These are phyloP conservation scores for Boulengeromyrus knoepffleri DNA, from an alignment of 2,113 vertebrate genomes.

Conservation along the genomic window DNA sequence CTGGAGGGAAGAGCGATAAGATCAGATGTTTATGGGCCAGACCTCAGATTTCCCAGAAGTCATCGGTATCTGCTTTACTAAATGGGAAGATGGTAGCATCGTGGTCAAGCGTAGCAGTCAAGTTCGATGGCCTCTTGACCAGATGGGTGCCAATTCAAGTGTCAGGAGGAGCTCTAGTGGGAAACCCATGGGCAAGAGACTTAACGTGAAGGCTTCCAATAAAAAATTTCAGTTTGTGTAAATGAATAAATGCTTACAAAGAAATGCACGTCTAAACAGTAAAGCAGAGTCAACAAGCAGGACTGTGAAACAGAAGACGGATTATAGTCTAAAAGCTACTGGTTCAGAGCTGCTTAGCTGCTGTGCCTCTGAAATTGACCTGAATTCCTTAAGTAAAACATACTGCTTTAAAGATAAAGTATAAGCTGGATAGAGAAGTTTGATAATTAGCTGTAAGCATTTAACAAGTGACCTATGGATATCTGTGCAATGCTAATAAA, in stretches of 20 bases:
- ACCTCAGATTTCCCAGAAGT: neutral
- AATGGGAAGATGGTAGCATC: neutral
- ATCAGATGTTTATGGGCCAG: slow-evolving; percentile 11
- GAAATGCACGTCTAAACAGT: neutral
- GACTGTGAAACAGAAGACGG: neutral
- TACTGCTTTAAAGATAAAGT: neutral
- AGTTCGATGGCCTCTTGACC: neutral
- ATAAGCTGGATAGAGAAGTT: neutral
- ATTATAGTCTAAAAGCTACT: neutral
- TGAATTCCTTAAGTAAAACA: neutral
- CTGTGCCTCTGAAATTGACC: neutral
- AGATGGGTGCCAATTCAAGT: neutral
- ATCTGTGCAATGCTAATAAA: neutral
- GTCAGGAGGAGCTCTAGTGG: neutral
- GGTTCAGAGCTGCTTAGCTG: neutral
- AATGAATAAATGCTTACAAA: neutral
- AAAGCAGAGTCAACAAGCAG: neutral
- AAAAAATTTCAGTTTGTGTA: neutral
- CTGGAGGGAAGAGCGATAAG: slow-evolving; percentile 51
- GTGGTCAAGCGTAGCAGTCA: neutral
- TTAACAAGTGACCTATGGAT: neutral
- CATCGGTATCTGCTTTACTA: neutral
- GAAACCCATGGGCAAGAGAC: neutral
- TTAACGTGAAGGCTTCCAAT: neutral
- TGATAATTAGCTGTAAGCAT: neutral